A percentile compares a stretch with the other conserved stretches of the same genome.
phyloP scores from a whole-genome alignment of 2,113 vertebrate species.

The Sylvilagus bachmani region DNA sequence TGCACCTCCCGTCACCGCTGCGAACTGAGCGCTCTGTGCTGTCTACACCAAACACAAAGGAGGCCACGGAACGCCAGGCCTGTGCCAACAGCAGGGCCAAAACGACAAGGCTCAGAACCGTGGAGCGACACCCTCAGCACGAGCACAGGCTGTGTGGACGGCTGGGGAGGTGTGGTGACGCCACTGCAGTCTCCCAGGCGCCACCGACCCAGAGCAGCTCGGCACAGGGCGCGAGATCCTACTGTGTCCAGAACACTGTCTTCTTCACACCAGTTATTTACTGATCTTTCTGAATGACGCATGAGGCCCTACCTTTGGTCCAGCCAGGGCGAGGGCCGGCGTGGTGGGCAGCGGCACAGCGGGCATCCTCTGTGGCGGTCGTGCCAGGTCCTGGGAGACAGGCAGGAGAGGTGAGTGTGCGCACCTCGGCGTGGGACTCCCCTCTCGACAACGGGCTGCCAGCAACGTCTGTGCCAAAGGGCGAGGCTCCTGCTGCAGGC shows the following conservation, averaged over 20 bases:
- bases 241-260: rapidly evolving
- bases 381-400: conserved; percentile 91
- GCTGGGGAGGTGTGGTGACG: too few relatives aligned
- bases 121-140: too few relatives aligned
- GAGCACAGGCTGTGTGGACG: too few relatives aligned
- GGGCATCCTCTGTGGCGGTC: conserved; percentile 87
- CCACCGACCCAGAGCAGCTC: too few relatives aligned
- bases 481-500: conserved; percentile 63
- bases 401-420: background rate
- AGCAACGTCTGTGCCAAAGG: background rate
- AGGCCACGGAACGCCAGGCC: rapidly evolving
- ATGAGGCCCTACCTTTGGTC: conserved; percentile 93
- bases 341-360: conserved; percentile 89
- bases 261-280: background rate
- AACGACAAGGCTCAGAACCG: rapidly evolving
- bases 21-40: too few relatives aligned
- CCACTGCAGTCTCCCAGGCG: too few relatives aligned
- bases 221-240: background rate
- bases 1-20: too few relatives aligned
- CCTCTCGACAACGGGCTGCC: too few relatives aligned
- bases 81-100: rapidly evolving
- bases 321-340: conserved; percentile 90
- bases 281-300: background rate
- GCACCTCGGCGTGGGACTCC: background rate
- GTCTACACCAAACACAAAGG: too few relatives aligned